These are phyloP conservation scores for Meta bourneti DNA, from an alignment of 2,888 invertebrate species.

Conservation along the genomic window DNA sequence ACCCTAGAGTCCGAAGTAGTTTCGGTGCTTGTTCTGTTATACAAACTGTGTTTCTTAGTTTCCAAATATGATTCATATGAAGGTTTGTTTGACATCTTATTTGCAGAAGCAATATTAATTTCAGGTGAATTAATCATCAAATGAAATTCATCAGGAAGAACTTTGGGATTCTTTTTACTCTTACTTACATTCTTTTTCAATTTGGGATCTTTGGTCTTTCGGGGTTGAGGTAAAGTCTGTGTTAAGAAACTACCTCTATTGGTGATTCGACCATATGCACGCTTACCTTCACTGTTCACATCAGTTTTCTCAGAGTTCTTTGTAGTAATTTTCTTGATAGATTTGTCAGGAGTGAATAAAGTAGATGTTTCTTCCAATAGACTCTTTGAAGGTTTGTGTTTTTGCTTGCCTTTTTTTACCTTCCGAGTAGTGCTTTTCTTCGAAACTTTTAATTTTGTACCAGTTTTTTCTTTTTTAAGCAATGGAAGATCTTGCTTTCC, in stretches of 20 bases:
- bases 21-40: neutral
- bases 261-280: slow-evolving; percentile 57
- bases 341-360: slow-evolving; percentile 64
- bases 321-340: slow-evolving; percentile 3
- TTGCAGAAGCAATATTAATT: slow-evolving; percentile 18
- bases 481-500: neutral
- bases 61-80: neutral
- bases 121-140: slow-evolving; percentile 50
- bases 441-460: neutral
- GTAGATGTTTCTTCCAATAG: neutral
- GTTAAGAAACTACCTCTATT: slow-evolving; percentile 67
- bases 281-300: slow-evolving; percentile 18
- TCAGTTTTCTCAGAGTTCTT: neutral
- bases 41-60: neutral
- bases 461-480: neutral
- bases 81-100: neutral
- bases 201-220: slow-evolving; percentile 18
- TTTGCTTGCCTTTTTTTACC: neutral
- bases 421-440: slow-evolving; percentile 9
- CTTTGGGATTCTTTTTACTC: neutral
- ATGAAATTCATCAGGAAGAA: slow-evolving; percentile 50
- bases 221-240: slow-evolving; percentile 22
- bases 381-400: slow-evolving; percentile 4
- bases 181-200: slow-evolving; percentile 5
- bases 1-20: neutral